Conservation (phyloP, 2,797 vertebrate species). For the Cynopterus sphinx region DNA sequence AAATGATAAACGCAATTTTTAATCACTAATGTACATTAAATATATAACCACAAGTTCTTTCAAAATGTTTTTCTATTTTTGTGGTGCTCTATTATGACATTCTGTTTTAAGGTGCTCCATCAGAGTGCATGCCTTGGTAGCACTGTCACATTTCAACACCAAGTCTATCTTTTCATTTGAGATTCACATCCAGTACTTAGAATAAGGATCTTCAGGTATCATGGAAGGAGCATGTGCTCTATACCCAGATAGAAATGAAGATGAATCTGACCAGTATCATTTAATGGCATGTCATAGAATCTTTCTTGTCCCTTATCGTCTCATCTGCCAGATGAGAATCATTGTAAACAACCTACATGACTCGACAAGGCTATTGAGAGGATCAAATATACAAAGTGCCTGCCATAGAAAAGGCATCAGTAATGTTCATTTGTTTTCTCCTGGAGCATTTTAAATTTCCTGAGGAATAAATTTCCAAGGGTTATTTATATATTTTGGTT, state of each 20-base stretch:
- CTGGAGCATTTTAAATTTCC: neutral
- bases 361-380: neutral
- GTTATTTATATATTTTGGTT: neutral
- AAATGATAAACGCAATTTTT: neutral
- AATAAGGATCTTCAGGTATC: neutral
- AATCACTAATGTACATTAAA: constrained; percentile 4
- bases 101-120: neutral
- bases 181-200: neutral
- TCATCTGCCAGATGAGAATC: neutral
- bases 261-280: neutral
- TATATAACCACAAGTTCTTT: neutral
- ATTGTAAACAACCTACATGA: neutral
- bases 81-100: neutral
- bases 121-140: neutral
- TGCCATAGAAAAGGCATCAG: neutral
- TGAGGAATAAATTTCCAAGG: neutral
- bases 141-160: neutral
- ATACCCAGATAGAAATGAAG: neutral
- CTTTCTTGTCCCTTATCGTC: neutral
- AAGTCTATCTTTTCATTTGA: neutral
- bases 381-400: neutral
- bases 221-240: neutral
- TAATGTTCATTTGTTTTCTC: neutral
- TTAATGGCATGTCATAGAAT: neutral
- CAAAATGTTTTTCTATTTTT: neutral